Evolutionary conservation across 2,888 invertebrate genomes (phyloP).

Genomic region (Bimastos eiseni): DNA sequence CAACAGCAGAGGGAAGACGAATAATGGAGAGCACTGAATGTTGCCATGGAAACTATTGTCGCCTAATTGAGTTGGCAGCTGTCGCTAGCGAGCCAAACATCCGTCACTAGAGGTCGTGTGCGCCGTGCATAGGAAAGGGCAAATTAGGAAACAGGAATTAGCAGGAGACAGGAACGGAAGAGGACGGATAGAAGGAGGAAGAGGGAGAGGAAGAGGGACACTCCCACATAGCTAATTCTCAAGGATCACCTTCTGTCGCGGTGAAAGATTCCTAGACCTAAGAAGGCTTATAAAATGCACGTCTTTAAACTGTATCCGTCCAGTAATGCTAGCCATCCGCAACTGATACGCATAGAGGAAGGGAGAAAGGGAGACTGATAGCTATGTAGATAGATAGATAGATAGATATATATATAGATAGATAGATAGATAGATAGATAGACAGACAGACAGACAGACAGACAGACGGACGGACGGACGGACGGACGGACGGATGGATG

Average conservation of each 20-base stretch:
- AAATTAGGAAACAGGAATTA: not conserved
- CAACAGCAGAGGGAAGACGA: not conserved
- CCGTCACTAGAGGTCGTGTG: constrained; percentile 8
- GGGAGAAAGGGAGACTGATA: too few relatives aligned
- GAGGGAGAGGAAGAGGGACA: not conserved
- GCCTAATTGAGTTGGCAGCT: constrained; percentile 25
- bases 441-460: too few relatives aligned
- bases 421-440: too few relatives aligned
- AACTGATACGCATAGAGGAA: too few relatives aligned
- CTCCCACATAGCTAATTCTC: not conserved
- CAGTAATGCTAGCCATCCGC: not conserved
- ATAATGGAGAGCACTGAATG: not conserved
- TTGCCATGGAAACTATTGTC: constrained; percentile 23
- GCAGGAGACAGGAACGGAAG: not conserved
- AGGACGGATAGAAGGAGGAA: not conserved
- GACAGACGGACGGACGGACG: too few relatives aligned
- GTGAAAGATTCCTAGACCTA: not conserved
- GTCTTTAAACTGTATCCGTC: not conserved
- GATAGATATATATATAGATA: too few relatives aligned
- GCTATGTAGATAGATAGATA: too few relatives aligned
- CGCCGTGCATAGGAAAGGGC: not conserved
- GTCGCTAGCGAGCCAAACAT: not conserved
- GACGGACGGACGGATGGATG: too few relatives aligned
- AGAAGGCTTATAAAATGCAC: not conserved
- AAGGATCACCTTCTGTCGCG: not conserved